A percentile compares a stretch with the other conserved stretches of the same genome.
Evolutionary conservation across 2,797 vertebrate species (phyloP).

Genomic region (Babyrousa celebensis): DNA sequence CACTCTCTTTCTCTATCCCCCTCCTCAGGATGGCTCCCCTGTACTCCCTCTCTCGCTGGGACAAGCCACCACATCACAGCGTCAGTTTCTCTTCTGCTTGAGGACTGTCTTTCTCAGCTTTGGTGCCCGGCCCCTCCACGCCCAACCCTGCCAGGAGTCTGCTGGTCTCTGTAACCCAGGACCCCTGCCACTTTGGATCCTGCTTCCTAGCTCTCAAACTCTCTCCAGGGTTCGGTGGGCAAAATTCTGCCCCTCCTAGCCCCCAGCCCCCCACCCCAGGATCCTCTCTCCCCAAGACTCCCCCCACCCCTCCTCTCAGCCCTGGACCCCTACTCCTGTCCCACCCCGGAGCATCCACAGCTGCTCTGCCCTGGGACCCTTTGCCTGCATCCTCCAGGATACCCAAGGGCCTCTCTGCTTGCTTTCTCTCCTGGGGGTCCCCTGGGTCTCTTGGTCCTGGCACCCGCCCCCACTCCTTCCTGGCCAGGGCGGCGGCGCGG

Average conservation of each 20-base stretch:
- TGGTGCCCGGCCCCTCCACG: too few species aligned
- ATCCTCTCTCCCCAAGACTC: not conserved
- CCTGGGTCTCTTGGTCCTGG: not conserved
- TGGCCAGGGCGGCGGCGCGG: not conserved
- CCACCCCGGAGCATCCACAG: not conserved
- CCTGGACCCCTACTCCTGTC: not conserved
- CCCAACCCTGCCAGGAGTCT: not conserved
- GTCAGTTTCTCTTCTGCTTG: not conserved
- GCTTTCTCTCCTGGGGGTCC: not conserved
- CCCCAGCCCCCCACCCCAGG: slow-evolving; percentile 20
- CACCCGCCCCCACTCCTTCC: not conserved
- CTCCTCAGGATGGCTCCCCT: not conserved
- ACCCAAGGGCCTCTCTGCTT: not conserved
- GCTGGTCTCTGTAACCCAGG: not conserved
- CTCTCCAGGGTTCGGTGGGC: not conserved
- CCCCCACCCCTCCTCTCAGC: not conserved
- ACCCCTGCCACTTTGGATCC: not conserved
- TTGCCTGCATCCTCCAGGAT: not conserved
- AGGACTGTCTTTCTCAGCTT: not conserved
- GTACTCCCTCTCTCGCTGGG: not conserved
- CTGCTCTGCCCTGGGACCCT: slow-evolving; percentile 67
- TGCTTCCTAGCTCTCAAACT: not conserved
- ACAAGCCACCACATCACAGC: not conserved
- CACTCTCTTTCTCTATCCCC: not conserved
- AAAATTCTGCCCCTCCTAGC: not conserved